Conservation (phyloP, 2,113 vertebrate species). For the Hipposideros armiger region DNA sequence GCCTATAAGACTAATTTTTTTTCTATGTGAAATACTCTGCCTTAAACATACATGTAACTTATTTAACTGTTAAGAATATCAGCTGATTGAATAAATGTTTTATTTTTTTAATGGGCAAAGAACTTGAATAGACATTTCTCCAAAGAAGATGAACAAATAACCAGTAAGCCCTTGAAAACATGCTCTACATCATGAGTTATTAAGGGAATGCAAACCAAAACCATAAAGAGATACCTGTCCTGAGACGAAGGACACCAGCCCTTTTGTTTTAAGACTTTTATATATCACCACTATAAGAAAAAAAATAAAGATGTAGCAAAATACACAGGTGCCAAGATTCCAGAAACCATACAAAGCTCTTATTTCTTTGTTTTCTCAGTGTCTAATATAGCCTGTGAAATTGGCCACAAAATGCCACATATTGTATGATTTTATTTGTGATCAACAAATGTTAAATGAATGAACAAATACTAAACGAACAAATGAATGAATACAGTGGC, state of each 20-base stretch:
- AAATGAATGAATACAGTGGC: no score
- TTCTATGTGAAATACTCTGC: constrained; percentile 89
- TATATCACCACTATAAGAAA: neutral
- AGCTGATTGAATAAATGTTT: no score
- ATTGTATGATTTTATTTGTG: no score
- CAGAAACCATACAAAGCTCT: neutral
- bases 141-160: no score
- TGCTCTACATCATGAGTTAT: no score
- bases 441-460: neutral
- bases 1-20: constrained; percentile 91
- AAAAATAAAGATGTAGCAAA: neutral
- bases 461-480: no score
- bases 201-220: no score
- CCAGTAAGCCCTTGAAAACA: no score
- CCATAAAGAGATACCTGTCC: no score
- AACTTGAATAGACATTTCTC: no score
- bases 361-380: neutral
- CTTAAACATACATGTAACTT: constrained; percentile 91
- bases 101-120: no score
- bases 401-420: no score
- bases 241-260: neutral
- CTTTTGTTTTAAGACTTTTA: neutral
- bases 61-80: constrained; percentile 94
- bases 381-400: neutral
- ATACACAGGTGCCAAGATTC: neutral